Base-by-base conservation (phyloP, 2,113 vertebrate species). In the Gobiocypris rarus region DNA sequence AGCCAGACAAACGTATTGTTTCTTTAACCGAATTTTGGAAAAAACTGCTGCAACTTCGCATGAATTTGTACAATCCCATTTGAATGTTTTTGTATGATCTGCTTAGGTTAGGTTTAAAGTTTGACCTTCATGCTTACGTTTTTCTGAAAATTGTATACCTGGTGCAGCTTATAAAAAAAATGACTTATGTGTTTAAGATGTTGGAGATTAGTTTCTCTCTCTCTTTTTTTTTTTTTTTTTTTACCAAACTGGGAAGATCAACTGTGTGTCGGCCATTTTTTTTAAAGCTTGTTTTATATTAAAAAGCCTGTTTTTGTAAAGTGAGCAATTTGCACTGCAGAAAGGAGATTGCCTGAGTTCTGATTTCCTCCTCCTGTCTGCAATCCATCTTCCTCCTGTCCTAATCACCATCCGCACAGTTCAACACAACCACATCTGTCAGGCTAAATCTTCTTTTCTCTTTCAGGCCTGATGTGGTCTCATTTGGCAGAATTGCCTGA, bases 401-500 rank as follows among this genome's bases (percentile, higher is more conserved):
- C 70, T 83, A 83, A 85, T 82, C 81, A 75, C 83, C 59, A 82
- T 85, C 74, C 77, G 34, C 80, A 67, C 86, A 67, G 48, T 74
- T 83, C 75, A 79, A 61, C 81, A 80, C 78, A 52, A 80, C 81
- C 73, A 43, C 83, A 74, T 83, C 65, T 87, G 84, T 82, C 81
- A 69, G 74, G 17, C 63, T 26, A 43, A 83, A 77, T 63, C 86
- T 73, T 54, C 38, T 54, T 45, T 77, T 82, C 84, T 71, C 83
- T 84, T 69, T 77, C 28, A 41, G 31, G 31, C 28, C 45, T 56
- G 79, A 34, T 82, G 80, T 58, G 14, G 7, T 83, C 69, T 87
- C 83, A 75, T 85, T 87, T 87, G 75, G 75, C 78, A 84, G 73
- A 87, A 87, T 87, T 87, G 82, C 67, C 54, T 83, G 84, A 85